Evolutionary conservation across 37 sponge, comb jelly and placozoan species (phyloP), one percentile per base, ranked within the genome.

Genomic region (Diacarnus erythraeanus): DNA sequence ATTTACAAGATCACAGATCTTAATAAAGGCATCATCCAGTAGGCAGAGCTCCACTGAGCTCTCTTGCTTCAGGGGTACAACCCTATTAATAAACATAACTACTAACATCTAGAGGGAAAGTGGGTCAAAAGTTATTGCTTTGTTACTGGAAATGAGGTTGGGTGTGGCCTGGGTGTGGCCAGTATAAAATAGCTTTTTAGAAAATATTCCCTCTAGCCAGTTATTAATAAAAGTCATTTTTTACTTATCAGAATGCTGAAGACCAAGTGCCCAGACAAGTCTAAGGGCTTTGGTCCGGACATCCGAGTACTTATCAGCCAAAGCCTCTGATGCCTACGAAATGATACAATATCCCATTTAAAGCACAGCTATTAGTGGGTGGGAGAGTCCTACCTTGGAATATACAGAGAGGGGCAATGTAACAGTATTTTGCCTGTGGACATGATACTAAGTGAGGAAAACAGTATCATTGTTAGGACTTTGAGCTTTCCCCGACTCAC

Each of bases 11-110:
- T 87, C 87, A 76, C 96, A 95, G 25, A 84, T 83, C 80, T 88
- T 88, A 22, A 92, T 56, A 75, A 95, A 95, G 21, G 87, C 93
- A 87, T 92, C 93, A 66, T 95, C 96, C 0, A 82, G 43, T 0
- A 95, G 63, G 10, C 61, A n/a, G 2, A 87, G 33, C 72, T 85
- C 77, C 31, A 84, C 68, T 18, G 73, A n/a, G 4, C 20, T 58
- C 15, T 89, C 76, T 23, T 75, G 65, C 23, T 69, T 63, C 31
- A 84, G 79, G 6, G 87, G 75, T 6, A 90, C 67, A 3, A 56
- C 43, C 60, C 90, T 88, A 38, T 0, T 36, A 42, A 42, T 31
- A n/a, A n/a, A n/a, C n/a, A n/a, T n/a, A n/a, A n/a, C n/a, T n/a
- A n/a, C n/a, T n/a, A n/a, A n/a, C n/a, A n/a, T n/a, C n/a, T n/a